These are phyloP conservation scores for Lacerta bilineata DNA, from an alignment of 2,797 vertebrate species.

Conservation along the genomic window DNA sequence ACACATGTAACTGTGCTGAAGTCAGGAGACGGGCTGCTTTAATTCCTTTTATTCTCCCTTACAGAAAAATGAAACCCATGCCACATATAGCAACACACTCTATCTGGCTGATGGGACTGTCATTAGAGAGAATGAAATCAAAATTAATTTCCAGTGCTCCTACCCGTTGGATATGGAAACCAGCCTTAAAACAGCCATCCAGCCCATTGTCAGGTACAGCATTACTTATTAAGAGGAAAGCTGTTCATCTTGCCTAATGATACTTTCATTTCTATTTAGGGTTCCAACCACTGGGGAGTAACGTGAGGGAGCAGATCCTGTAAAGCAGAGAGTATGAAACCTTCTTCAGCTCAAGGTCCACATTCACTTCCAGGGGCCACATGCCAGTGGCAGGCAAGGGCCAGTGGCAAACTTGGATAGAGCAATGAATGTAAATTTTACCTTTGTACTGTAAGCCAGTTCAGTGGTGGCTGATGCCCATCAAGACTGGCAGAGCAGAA, in stretches of 20 bases:
- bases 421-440: too few species aligned
- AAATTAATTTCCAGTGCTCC: conserved; percentile 79
- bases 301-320: conserved; percentile 26
- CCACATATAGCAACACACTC: conserved; percentile 70
- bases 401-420: too few species aligned
- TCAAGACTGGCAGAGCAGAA: too few species aligned
- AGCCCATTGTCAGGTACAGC: conserved; percentile 74
- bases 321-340: background rate
- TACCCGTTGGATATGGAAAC: conserved; percentile 79
- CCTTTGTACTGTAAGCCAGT: too few species aligned
- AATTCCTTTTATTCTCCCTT: conserved; percentile 35
- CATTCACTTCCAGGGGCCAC: too few species aligned
- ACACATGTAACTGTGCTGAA: background rate
- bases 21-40: conserved; percentile 48
- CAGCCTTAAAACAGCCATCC: conserved; percentile 76
- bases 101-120: conserved; percentile 68
- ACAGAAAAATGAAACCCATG: conserved; percentile 72
- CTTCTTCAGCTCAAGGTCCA: too few species aligned
- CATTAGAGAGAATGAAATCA: conserved; percentile 73
- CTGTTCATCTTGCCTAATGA: conserved; percentile 40
- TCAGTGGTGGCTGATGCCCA: too few species aligned
- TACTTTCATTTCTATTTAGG: conserved; percentile 50
- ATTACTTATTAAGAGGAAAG: conserved; percentile 59
- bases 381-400: too few species aligned
- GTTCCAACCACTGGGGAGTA: conserved; percentile 21